These are phyloP conservation scores for Aspidiotus destructor DNA, from an alignment of 2,888 invertebrate species.

Conservation along the genomic window DNA sequence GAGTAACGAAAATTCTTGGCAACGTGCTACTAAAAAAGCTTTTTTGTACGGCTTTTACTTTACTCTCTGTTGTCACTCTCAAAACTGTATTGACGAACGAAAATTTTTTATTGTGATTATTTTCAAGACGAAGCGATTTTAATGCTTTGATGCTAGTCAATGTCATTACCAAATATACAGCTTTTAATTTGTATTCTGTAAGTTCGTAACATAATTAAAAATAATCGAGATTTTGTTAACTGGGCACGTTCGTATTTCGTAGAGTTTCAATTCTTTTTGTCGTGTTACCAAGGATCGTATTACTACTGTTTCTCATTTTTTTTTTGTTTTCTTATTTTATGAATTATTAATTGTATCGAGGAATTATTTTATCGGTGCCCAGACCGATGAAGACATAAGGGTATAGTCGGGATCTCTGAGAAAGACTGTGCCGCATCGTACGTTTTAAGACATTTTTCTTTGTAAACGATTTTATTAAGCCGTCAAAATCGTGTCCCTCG, in stretches of 20 bases:
- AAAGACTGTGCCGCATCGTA: not conserved
- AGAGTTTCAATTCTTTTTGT: not conserved
- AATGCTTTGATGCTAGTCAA: conserved; percentile 30
- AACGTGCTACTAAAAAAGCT: conserved; percentile 5
- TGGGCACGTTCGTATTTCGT: not conserved
- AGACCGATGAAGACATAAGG: not conserved
- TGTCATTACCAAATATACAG: conserved; percentile 28
- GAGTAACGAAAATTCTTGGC: not conserved
- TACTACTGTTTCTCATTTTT: not conserved
- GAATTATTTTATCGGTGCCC: not conserved
- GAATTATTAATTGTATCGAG: not conserved
- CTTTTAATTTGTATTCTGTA: conserved; percentile 14
- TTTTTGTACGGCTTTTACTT: not conserved
- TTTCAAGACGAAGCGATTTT: not conserved
- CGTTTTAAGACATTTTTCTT: not conserved
- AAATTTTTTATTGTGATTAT: conserved; percentile 5
- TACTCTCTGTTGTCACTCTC: not conserved
- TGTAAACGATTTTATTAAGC: conserved; percentile 15
- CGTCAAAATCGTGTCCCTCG: conserved; percentile 33
- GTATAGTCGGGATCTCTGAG: not conserved
- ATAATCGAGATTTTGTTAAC: not conserved
- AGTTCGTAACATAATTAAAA: conserved; percentile 20
- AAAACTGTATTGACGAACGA: not conserved
- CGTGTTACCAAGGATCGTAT: conserved; percentile 11
- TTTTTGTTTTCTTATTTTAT: not conserved